phyloP scores from a whole-genome alignment of 2,113 vertebrate species.

The Fregetta grallaria region DNA sequence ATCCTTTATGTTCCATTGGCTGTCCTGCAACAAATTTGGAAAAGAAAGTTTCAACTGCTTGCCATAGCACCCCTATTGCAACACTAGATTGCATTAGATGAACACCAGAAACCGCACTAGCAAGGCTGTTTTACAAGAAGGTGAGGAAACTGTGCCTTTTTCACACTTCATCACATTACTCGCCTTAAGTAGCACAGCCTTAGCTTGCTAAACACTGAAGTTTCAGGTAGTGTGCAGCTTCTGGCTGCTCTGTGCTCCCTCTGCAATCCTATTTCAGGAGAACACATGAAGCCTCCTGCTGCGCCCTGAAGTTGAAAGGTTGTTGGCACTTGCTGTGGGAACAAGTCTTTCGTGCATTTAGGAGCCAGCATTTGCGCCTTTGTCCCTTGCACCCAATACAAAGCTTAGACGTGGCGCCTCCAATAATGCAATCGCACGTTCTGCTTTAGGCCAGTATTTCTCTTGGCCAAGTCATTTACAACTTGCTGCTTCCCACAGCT shows the following conservation, averaged over 20 bases:
- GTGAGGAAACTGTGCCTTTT: background rate
- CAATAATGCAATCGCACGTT: background rate
- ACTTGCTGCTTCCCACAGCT: conserved; percentile 2
- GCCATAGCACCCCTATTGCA: background rate
- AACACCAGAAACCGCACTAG: background rate
- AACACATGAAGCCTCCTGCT: background rate
- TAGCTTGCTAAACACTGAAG: background rate
- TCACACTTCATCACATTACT: background rate
- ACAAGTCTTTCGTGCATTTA: background rate
- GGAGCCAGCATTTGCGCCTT: conserved; percentile 10
- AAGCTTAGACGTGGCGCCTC: background rate
- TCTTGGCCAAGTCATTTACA: background rate
- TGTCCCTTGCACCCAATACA: background rate
- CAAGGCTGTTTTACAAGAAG: background rate
- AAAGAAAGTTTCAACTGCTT: background rate
- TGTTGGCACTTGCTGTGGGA: conserved; percentile 38
- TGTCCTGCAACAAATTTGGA: background rate
- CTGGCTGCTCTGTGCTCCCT: background rate
- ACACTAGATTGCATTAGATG: background rate
- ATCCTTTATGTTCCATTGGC: background rate
- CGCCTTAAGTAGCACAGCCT: background rate
- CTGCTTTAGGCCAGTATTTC: conserved; percentile 13
- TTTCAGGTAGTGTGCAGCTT: background rate
- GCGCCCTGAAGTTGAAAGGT: conserved; percentile 33
- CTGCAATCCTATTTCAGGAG: background rate